Base-by-base conservation (phyloP, 2,888 invertebrate genomes). In the Homarus gammarus region DNA sequence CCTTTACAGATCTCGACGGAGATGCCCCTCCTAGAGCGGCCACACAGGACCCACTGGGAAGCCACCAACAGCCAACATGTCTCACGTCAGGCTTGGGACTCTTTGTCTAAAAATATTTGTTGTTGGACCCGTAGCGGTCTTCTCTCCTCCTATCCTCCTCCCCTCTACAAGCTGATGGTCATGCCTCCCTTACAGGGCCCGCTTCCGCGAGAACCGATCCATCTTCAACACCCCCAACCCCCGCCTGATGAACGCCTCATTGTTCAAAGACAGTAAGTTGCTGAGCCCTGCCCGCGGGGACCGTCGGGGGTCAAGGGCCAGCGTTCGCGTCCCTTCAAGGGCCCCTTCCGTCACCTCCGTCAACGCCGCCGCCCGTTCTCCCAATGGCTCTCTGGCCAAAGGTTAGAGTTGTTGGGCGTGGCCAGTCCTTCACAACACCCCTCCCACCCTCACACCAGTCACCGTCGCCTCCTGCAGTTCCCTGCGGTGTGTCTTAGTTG, bases 141-240 rank as follows among this genome's bases (percentile, higher is more conserved):
- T 6, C 6, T 83, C 33, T 18, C 36, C 36, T 12, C 31, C 31
- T 0, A 6, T 31, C 40, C 15, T 70, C 33, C 33, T 40, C 73
- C 15, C 18, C 40, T 61, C 49, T n/a, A 27, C n/a, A 22, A 64
- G 27, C 64, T 64, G 64, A 64, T 64, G 64, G 64, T 64, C 27
- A 27, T 64, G 64, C 64, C 78, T 36, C 64, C 79, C 36, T 90
- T 91, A 61, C 95, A 98, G 98, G 94, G 98, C 98, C 49, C 95
- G 98, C 93, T 98, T 98, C 97, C 96, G 96, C 93, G 98, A 98
- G 93, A 98, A 97, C 94, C 96, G 98, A 40, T 97, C 98, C 56
- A 98, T 98, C 93, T 98, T 98, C 95, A 98, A 98, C 94, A 98
- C 98, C 82, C 98, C 98, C 44, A 98, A 98, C 94, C 98, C 98